phyloP scores from a whole-genome alignment of 1,140 invertebrate genomes.

The Drosophila lini region DNA sequence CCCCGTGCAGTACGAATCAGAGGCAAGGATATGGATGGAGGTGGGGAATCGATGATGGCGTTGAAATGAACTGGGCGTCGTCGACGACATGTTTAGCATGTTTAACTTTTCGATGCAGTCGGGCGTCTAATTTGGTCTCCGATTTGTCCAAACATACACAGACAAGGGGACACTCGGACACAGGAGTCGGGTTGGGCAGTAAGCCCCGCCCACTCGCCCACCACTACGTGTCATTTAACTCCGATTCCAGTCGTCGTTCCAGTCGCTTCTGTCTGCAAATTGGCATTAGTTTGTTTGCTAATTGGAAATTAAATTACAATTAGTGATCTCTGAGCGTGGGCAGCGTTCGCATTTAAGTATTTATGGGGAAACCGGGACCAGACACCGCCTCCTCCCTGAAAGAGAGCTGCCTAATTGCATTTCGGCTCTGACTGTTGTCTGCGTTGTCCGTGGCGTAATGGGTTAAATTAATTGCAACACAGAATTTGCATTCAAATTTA shows the following conservation, averaged over 20 bases:
- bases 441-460: constrained; percentile 49
- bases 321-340: constrained; percentile 78
- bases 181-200: not conserved
- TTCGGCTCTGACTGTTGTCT: constrained; percentile 47
- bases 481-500: constrained; percentile 24
- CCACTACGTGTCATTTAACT: constrained; percentile 74
- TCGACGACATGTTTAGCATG: constrained; percentile 79
- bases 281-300: constrained; percentile 84
- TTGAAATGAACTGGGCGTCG: constrained; percentile 53
- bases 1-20: not conserved
- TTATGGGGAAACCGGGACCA: constrained; percentile 39
- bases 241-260: constrained; percentile 44
- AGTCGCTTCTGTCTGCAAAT: constrained; percentile 67
- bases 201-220: constrained; percentile 6
- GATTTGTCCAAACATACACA: constrained; percentile 56
- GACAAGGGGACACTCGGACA: constrained; percentile 11
- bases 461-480: constrained; percentile 69
- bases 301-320: constrained; percentile 84
- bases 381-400: not conserved
- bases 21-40: not conserved
- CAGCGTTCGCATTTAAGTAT: constrained; percentile 71
- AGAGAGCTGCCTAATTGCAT: constrained; percentile 59
- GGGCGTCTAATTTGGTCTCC: constrained; percentile 74
- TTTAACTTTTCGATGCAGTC: constrained; percentile 78
- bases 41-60: constrained; percentile 16